Percentiles rank a stretch among this genome's conserved stretches.
These are phyloP conservation scores for Mesorhabditis sp. DNA, from an alignment of 2,888 invertebrate genomes.

Conservation along the genomic window DNA sequence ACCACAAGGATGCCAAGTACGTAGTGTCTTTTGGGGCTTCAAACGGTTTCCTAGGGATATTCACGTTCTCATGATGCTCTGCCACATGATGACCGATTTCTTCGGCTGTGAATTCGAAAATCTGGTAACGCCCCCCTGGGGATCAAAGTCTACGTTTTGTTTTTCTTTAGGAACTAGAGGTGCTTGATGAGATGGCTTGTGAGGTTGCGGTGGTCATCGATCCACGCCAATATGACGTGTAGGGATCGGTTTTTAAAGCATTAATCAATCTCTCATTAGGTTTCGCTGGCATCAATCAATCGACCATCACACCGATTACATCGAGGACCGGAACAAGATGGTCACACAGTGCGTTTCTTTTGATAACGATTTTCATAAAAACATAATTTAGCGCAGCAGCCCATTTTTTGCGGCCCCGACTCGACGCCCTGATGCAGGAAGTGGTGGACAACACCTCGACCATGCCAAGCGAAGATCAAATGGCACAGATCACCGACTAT, in stretches of 20 bases:
- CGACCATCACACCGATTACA: not conserved
- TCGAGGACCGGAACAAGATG: not conserved
- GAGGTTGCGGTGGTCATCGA: slow-evolving; percentile 6
- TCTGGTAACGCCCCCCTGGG: not conserved
- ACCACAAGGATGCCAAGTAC: not conserved
- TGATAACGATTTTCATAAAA: not conserved
- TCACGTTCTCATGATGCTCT: not conserved
- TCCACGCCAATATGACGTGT: slow-evolving; percentile 4
- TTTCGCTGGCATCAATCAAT: slow-evolving; percentile 4
- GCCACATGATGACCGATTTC: not conserved
- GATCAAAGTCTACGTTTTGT: not conserved
- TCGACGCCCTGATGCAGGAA: not conserved
- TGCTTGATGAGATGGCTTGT: not conserved
- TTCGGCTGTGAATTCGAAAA: not conserved
- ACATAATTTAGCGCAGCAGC: not conserved
- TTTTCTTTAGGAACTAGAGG: not conserved
- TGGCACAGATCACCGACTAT: not conserved
- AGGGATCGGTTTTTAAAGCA: not conserved
- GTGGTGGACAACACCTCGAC: not conserved
- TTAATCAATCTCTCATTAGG: not conserved
- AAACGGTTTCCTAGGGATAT: not conserved
- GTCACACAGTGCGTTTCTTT: not conserved
- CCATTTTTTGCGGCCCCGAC: not conserved
- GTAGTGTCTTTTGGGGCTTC: not conserved
- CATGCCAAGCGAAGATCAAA: not conserved